A percentile compares a stretch with the other conserved stretches of the same genome.
Evolutionary conservation across 1,140 invertebrate genomes (phyloP).

Genomic region (Drosophila rufa): DNA sequence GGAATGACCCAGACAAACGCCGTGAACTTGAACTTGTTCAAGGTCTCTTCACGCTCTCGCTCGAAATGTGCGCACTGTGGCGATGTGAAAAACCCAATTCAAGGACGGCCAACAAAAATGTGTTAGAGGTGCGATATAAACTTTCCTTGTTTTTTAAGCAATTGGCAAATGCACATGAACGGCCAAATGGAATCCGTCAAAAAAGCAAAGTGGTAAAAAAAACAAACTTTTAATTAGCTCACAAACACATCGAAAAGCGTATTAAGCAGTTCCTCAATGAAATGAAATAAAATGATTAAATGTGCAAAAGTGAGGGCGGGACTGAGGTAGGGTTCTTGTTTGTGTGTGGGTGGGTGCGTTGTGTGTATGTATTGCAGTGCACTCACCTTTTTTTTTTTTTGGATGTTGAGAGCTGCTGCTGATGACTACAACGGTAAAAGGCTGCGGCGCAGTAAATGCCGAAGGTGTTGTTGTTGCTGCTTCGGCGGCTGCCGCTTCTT

Average conservation of each 20-base stretch:
- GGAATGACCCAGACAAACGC: constrained; percentile 59
- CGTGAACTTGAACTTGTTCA: constrained; percentile 79
- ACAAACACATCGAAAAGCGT: constrained; percentile 11
- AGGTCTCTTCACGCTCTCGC: constrained; percentile 55
- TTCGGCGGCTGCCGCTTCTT: constrained; percentile 21
- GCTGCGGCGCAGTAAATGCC: constrained; percentile 72
- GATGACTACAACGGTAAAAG: constrained; percentile 67
- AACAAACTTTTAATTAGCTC: constrained; percentile 50
- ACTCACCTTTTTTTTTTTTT: constrained; percentile 71
- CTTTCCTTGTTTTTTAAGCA: constrained; percentile 65
- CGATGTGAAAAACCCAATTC: constrained; percentile 52
- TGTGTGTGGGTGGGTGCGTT: constrained; percentile 12
- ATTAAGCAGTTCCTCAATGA: constrained; percentile 47
- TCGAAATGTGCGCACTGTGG: constrained; percentile 40
- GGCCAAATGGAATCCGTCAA: constrained; percentile 12
- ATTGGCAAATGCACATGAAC: constrained; percentile 11
- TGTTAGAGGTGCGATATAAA: constrained; percentile 55
- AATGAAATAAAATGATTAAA: constrained; percentile 29
- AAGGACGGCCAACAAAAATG: constrained; percentile 47
- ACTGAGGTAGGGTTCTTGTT: constrained; percentile 16
- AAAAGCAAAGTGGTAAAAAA: constrained; percentile 19
- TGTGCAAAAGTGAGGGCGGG: constrained; percentile 35
- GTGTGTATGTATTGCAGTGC: constrained; percentile 52
- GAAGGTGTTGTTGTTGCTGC: constrained; percentile 34
- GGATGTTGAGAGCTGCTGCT: constrained; percentile 10